phyloP scores from a whole-genome alignment of 2,113 vertebrate genomes.

The Campylomormyrus tamandua region DNA sequence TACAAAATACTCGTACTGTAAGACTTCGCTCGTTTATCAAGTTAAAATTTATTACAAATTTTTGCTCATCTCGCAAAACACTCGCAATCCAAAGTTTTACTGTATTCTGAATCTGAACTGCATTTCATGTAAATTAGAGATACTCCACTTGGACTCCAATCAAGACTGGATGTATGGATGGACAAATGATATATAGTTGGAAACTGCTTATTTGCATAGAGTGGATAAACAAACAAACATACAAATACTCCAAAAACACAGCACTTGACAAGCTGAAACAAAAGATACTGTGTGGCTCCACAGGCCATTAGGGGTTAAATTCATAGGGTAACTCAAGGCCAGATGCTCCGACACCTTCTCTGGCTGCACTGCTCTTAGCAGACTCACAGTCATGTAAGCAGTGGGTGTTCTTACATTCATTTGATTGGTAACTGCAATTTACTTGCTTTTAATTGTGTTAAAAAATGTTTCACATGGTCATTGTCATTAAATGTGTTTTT shows the following conservation, averaged over 20 bases:
- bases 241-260: not conserved
- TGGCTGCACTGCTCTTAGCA: not conserved
- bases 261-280: not conserved
- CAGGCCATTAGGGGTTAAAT: not conserved
- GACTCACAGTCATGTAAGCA: not conserved
- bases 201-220: not conserved
- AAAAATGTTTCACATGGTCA: not conserved
- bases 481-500: not conserved
- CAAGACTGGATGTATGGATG: not conserved
- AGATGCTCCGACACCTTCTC: not conserved
- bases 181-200: not conserved
- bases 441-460: not conserved
- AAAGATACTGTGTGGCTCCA: not conserved
- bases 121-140: not conserved
- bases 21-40: too few relatives aligned
- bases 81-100: too few relatives aligned
- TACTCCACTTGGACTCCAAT: not conserved
- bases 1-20: too few relatives aligned
- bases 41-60: too few relatives aligned
- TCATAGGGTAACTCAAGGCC: slow-evolving; percentile 3
- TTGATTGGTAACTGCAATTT: not conserved
- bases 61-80: too few relatives aligned
- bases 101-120: not conserved
- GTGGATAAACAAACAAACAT: not conserved
- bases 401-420: slow-evolving; percentile 11